phyloP scores from a whole-genome alignment of 2,888 invertebrate species.

The Nephrotoma appendiculata region DNA sequence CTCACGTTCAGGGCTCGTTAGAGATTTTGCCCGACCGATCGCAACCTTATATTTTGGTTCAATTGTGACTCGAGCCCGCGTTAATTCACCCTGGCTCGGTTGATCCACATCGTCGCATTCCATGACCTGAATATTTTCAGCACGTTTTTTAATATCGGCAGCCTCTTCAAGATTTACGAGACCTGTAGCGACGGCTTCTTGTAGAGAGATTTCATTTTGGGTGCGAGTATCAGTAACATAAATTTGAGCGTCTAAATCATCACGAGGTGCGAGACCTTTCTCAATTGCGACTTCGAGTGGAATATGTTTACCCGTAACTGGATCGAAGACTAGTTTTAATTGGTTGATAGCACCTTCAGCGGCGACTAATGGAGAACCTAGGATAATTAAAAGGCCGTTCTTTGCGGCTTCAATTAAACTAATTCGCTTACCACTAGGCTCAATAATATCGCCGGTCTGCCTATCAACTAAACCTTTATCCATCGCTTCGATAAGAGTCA shows the following conservation, averaged over 20 bases:
- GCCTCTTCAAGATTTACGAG: slow-evolving; percentile 38
- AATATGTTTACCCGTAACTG: slow-evolving; percentile 63
- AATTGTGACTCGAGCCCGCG: slow-evolving; percentile 34
- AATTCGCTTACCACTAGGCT: slow-evolving; percentile 46
- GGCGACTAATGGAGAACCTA: slow-evolving; percentile 60
- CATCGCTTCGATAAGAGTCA: slow-evolving; percentile 62
- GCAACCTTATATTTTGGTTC: slow-evolving; percentile 54
- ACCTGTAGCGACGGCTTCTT: slow-evolving; percentile 42
- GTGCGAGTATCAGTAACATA: slow-evolving; percentile 27
- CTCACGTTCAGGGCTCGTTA: slow-evolving; percentile 42
- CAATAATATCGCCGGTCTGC: slow-evolving; percentile 50
- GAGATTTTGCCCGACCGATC: slow-evolving; percentile 42
- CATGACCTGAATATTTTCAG: slow-evolving; percentile 29
- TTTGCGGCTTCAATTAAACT: slow-evolving; percentile 60
- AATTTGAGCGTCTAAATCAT: slow-evolving; percentile 17
- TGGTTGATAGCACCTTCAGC: slow-evolving; percentile 54
- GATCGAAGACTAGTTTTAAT: slow-evolving; percentile 58
- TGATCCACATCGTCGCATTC: slow-evolving; percentile 20
- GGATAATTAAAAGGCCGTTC: slow-evolving; percentile 57
- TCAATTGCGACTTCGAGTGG: slow-evolving; percentile 70
- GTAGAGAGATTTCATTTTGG: slow-evolving; percentile 40
- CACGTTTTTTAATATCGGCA: slow-evolving; percentile 23
- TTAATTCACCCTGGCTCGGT: slow-evolving; percentile 40
- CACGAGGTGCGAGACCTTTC: slow-evolving; percentile 43
- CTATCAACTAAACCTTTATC: slow-evolving; percentile 59